These are phyloP conservation scores for Andrena camellia DNA, from an alignment of 2,888 invertebrate genomes.

Conservation along the genomic window DNA sequence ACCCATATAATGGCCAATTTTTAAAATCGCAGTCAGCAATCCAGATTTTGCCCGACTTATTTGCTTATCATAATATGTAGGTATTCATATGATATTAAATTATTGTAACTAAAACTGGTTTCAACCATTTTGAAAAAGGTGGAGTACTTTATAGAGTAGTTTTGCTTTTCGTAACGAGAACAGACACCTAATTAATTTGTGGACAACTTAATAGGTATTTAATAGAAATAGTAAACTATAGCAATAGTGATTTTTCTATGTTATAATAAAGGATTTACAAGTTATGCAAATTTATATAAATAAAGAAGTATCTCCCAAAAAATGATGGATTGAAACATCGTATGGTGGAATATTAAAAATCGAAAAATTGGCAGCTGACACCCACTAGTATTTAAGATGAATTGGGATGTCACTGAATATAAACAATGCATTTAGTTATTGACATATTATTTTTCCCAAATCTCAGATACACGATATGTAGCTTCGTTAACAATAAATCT, in stretches of 20 bases:
- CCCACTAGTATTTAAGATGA: slow-evolving; percentile 37
- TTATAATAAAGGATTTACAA: background rate
- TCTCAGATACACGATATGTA: slow-evolving; percentile 44
- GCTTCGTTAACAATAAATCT: slow-evolving; percentile 48
- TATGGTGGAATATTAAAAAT: slow-evolving; percentile 35
- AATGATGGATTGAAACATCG: background rate
- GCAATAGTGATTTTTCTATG: background rate
- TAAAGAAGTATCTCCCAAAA: background rate
- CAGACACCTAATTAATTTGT: too few relatives aligned
- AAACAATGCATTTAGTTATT: slow-evolving; percentile 35
- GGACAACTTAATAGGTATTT: background rate
- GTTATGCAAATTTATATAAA: background rate
- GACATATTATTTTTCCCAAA: slow-evolving; percentile 61
- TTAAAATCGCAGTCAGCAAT: too few relatives aligned
- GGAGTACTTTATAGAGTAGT: too few relatives aligned
- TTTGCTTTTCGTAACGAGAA: too few relatives aligned
- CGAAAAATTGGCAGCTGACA: slow-evolving; percentile 47
- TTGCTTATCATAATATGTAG: too few relatives aligned
- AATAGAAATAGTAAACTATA: background rate
- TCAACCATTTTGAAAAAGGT: too few relatives aligned
- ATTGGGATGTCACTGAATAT: slow-evolving; percentile 29
- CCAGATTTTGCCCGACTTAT: too few relatives aligned
- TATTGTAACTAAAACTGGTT: too few relatives aligned
- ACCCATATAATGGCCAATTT: too few relatives aligned
- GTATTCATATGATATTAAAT: too few relatives aligned